Evolutionary conservation across 2,113 vertebrate species (phyloP), one percentile per base, ranked within the genome.

Genomic region (Piprites chloris): DNA sequence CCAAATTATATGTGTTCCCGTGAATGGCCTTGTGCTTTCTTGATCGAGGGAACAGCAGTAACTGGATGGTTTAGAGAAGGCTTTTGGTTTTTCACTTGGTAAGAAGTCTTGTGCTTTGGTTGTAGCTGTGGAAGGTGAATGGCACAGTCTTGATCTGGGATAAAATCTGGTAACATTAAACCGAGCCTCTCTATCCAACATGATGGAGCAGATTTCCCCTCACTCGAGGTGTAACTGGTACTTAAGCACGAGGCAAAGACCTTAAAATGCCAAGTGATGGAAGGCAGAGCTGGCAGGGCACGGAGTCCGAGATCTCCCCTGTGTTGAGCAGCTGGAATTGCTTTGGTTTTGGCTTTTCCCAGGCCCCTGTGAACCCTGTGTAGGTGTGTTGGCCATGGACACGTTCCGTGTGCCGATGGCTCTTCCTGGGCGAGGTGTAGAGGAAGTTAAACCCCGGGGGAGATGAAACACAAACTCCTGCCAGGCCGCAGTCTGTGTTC

Each of bases 161-260:
- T 79, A 18, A 80, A 61, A 44, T 55, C 10, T 37, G 63, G 4
- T 69, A 4, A 14, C 8, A 3, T 12, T 52, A 33, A 72, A 37
- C 1, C 0, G 2, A 66, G 33, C 26, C 23, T 53, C 0, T 2
- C 33, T 61, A 1, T 61, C 17, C 24, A 16, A 0, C 26, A 24
- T n/a, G 75, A 21, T 7, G 11, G 72, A 37, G 9, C 53, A 50
- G 39, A 13, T 33, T 72, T 89, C 56, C 12, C 22, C 39, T 39
- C 56, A 5, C 46, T 79, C 12, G 3, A 4, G 37, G n/a, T 1
- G 13, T 47, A 39, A 28, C 12, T 44, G 21, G 32, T 11, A 2
- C 50, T 65, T 62, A 23, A 50, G 20, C 42, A 9, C 1, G 2
- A 69, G 55, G 39, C 37, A 73, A 39, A 37, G 49, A 26, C 37